Evolutionary conservation across 2,113 vertebrate genomes (phyloP).

Genomic region (Bettongia penicillata): DNA sequence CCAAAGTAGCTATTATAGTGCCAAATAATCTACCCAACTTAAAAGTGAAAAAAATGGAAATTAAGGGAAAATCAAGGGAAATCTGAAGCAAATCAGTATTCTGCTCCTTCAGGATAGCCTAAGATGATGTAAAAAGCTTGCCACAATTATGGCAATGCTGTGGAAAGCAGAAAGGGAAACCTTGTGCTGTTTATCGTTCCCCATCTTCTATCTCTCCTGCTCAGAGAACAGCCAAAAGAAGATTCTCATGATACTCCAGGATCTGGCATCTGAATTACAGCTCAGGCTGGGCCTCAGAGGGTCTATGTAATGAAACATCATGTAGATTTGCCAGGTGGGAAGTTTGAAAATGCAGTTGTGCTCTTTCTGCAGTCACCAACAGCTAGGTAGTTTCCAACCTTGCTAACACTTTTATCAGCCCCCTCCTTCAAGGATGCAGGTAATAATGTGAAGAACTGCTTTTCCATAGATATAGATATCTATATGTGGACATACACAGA

Average conservation of each 20-base stretch:
- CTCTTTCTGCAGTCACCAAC: constrained; percentile 17
- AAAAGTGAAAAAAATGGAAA: constrained; percentile 73
- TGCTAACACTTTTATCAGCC: constrained; percentile 34
- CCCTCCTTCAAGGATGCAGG: background rate
- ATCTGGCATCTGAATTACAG: constrained; percentile 20
- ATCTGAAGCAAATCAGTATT: background rate
- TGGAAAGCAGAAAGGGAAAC: constrained; percentile 35
- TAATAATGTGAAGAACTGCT: constrained; percentile 28
- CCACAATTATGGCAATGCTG: constrained; percentile 3
- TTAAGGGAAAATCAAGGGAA: constrained; percentile 57
- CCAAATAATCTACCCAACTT: constrained; percentile 76
- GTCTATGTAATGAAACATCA: background rate
- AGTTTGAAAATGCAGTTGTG: constrained; percentile 31
- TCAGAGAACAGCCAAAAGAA: constrained; percentile 29
- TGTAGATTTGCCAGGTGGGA: constrained; percentile 4
- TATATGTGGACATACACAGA: too few relatives aligned
- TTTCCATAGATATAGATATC: background rate
- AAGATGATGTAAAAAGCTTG: constrained; percentile 10
- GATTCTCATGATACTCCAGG: background rate
- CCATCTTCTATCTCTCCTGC: constrained; percentile 32
- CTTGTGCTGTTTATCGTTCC: background rate
- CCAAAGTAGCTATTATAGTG: constrained; percentile 69
- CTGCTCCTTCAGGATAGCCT: constrained; percentile 38
- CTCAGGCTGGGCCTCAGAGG: constrained; percentile 19
- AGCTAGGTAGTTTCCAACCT: constrained; percentile 41